These are phyloP conservation scores for Hydropsyche tenuis DNA, from an alignment of 1,140 invertebrate species.

Conservation along the genomic window DNA sequence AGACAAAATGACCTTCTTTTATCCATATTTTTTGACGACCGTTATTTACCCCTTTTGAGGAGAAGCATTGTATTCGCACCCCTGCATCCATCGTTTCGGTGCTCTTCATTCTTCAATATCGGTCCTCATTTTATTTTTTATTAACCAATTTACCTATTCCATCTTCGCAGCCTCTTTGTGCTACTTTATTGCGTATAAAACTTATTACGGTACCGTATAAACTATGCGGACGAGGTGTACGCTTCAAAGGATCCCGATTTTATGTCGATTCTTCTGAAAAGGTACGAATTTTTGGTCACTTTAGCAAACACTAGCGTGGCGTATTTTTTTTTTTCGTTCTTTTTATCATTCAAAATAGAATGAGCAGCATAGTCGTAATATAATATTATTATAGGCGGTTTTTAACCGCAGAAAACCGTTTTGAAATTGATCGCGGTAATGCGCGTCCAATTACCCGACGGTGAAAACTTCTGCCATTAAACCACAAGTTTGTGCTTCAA, in stretches of 20 bases:
- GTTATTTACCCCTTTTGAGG: slow-evolving; percentile 33
- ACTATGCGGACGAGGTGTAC: background rate
- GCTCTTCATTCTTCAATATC: slow-evolving; percentile 24
- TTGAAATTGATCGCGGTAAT: slow-evolving; percentile 34
- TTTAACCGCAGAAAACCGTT: slow-evolving; percentile 29
- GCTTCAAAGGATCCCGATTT: slow-evolving; percentile 6
- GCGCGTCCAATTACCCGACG: slow-evolving; percentile 29
- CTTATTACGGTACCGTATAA: slow-evolving; percentile 27
- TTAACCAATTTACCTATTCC: slow-evolving; percentile 40
- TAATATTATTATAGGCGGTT: background rate
- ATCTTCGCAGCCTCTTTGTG: slow-evolving; percentile 8
- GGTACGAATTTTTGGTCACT: too few relatives aligned
- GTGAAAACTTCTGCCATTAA: slow-evolving; percentile 32
- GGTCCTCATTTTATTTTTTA: slow-evolving; percentile 42
- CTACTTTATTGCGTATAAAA: slow-evolving; percentile 26
- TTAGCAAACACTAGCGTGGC: too few relatives aligned
- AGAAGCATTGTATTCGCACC: slow-evolving; percentile 24
- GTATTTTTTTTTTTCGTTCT: too few relatives aligned
- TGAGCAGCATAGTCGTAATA: background rate
- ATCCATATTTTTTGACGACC: slow-evolving; percentile 12
- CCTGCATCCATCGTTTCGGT: slow-evolving; percentile 17
- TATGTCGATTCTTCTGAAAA: background rate
- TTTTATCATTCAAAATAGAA: slow-evolving; percentile 4
- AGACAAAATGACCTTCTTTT: slow-evolving; percentile 15
- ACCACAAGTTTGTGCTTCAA: slow-evolving; percentile 30